Evolutionary conservation across 2,888 invertebrate species (phyloP).

Genomic region (Dicyrtoma fusca): DNA sequence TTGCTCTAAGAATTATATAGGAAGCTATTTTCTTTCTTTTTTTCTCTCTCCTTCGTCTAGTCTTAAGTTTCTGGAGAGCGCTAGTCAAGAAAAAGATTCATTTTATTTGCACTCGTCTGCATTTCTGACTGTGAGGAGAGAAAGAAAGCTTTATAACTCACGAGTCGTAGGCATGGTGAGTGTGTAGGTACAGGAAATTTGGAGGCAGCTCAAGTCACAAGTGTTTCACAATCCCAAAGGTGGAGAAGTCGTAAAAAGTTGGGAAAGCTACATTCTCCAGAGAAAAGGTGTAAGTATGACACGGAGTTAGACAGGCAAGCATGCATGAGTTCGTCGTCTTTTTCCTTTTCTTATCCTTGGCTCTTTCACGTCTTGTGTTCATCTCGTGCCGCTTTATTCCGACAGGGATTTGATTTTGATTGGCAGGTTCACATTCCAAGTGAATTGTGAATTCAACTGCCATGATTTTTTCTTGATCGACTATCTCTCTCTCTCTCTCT

Average conservation of each 20-base stretch:
- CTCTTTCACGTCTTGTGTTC: not conserved
- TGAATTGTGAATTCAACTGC: slow-evolving; percentile 26
- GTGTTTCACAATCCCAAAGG: slow-evolving; percentile 23
- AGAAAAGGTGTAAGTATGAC: slow-evolving; percentile 28
- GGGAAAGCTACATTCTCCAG: not conserved
- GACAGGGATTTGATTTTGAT: slow-evolving; percentile 29
- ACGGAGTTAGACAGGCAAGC: not conserved
- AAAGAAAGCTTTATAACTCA: too few species aligned
- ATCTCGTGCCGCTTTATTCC: slow-evolving; percentile 4
- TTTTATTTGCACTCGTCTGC: slow-evolving; percentile 31
- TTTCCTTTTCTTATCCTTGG: not conserved
- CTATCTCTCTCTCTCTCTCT: too few species aligned
- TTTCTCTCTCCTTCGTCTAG: not conserved
- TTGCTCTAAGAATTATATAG: not conserved
- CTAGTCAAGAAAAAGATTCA: not conserved
- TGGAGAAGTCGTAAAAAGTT: slow-evolving; percentile 4
- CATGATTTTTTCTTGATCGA: slow-evolving; percentile 1
- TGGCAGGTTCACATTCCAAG: slow-evolving; percentile 18
- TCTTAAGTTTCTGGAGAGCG: not conserved
- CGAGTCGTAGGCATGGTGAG: too few species aligned
- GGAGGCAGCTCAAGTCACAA: not conserved
- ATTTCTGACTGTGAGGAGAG: not conserved
- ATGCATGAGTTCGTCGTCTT: not conserved
- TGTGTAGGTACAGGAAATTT: not conserved
- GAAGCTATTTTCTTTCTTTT: not conserved